Conservation (phyloP, 2,113 vertebrate genomes). For the Fulica atra region DNA sequence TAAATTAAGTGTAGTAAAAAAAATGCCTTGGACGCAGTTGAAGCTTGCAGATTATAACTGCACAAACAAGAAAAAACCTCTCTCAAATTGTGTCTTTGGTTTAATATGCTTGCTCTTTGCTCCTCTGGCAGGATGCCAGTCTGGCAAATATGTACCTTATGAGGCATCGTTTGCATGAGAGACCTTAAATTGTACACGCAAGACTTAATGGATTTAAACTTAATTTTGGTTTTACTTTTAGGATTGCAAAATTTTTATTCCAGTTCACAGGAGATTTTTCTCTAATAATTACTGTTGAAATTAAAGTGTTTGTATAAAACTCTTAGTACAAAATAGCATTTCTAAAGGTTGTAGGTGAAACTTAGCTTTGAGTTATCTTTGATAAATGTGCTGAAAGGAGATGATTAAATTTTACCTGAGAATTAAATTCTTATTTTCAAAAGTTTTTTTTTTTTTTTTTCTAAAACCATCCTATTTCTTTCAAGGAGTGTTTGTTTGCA, state of each 20-base stretch:
- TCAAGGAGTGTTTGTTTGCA: background rate
- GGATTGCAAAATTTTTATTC: background rate
- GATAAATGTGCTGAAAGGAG: background rate
- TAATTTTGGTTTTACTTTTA: background rate
- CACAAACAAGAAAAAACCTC: background rate
- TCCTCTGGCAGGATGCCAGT: background rate
- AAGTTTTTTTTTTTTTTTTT: background rate
- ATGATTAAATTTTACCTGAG: background rate
- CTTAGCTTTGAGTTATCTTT: background rate
- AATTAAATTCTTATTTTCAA: background rate
- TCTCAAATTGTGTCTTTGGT: background rate
- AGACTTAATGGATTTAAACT: background rate
- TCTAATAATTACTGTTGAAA: background rate
- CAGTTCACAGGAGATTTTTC: background rate
- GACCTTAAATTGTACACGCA: background rate
- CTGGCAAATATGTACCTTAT: background rate
- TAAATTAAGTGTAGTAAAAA: background rate
- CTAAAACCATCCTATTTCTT: fast-evolving
- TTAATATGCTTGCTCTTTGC: background rate
- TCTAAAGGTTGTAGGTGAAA: background rate
- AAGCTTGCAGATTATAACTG: background rate
- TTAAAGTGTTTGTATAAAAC: background rate
- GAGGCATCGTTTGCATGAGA: background rate
- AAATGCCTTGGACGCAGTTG: background rate
- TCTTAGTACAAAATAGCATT: background rate